Conservation (phyloP, 1,140 invertebrate species). For the Eumaeus atala region DNA sequence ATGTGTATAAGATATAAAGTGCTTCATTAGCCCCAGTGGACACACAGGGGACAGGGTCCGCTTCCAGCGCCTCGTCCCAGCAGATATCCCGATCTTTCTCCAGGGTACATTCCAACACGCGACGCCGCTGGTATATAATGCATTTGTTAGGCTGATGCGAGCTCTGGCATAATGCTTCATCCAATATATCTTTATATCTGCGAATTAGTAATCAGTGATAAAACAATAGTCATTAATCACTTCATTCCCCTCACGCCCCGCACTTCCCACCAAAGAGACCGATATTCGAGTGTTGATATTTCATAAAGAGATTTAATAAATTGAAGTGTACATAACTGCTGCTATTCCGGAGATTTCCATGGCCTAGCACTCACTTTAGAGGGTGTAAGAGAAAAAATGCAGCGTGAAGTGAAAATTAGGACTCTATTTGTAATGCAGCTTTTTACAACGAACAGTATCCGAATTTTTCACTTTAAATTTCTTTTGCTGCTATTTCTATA, state of each 20-base stretch:
- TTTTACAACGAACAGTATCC: too few relatives aligned
- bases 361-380: too few relatives aligned
- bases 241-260: too few relatives aligned
- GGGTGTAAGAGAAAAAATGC: too few relatives aligned
- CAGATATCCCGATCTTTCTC: conserved; percentile 79
- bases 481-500: background rate
- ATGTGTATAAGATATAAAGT: conserved; percentile 94
- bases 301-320: too few relatives aligned
- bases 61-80: conserved; percentile 83
- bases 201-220: background rate
- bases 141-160: conserved; percentile 82
- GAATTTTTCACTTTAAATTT: too few relatives aligned
- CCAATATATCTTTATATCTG: conserved; percentile 89
- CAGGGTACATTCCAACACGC: conserved; percentile 78
- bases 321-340: too few relatives aligned
- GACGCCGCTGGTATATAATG: conserved; percentile 86
- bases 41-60: conserved; percentile 85
- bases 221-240: background rate
- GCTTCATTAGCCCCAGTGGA: conserved; percentile 92
- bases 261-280: too few relatives aligned
- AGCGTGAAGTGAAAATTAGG: too few relatives aligned
- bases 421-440: too few relatives aligned
- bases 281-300: too few relatives aligned
- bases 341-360: too few relatives aligned
- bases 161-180: conserved; percentile 86